Base-by-base conservation (phyloP, 2,888 invertebrate genomes). In the Netelia fuscicornis region DNA sequence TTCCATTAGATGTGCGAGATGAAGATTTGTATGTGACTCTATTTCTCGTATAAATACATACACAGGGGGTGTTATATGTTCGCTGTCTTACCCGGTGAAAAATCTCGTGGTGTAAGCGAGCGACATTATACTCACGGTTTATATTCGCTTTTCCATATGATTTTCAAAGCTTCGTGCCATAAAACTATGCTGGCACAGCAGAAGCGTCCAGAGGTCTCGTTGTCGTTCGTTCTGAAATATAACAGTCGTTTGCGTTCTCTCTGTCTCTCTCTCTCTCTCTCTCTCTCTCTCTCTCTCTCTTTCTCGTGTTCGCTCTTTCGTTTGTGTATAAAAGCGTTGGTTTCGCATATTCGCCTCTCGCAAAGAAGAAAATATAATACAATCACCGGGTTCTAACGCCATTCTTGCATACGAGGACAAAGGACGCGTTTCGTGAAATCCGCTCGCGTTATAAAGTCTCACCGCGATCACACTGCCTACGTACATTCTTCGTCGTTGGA, bases 1-100 rank as follows among this genome's bases (percentile, higher is more conserved):
- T 64, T 80, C 64, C 64, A 68, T 76, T 70, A 48, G 83, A 86
- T 86, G 72, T 74, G 81, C 85, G 84, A 91, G 91, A 93, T 92
- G 92, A 93, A 93, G 93, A 93, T 93, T 93, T 93, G 83, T 85
- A 81, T 71, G 25, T 37, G 11, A 62, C 62, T 30, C 62, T 58
- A 71, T 23, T 54, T 58, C 67, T 60, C 62, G 37, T 25, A 44
- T 58, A 60, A 67, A 58, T 74, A 42, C 60, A 37, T 44, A 1
- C 23, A 11, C 8, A 48, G 10, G 8, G 37, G 37, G 37, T 25
- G n/a, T 25, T 52, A 37, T 11, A 30, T 48, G 37, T 54, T 42
- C 17, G 23, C 30, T 42, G 11, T 13, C 23, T 65, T 17, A 13
- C 71, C 1, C 30, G n/a, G 25, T 30, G 71, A 75, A 65, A 83